Evolutionary conservation across 2,113 vertebrate genomes (phyloP).

Genomic region (Cinclus mexicanus): DNA sequence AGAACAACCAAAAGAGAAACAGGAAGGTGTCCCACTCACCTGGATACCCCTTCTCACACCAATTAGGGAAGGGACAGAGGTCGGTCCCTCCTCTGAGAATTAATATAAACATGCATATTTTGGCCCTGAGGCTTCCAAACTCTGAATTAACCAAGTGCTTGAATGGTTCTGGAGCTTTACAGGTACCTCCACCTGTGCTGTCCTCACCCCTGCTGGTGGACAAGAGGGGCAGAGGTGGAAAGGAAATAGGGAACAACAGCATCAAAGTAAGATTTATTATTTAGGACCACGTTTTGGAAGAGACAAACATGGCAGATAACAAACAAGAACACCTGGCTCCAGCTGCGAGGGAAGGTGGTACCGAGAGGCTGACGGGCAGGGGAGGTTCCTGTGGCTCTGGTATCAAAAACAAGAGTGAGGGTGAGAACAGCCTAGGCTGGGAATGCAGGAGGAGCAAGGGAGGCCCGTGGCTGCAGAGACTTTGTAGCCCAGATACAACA

Average conservation of each 20-base stretch:
- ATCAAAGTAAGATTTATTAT: slow-evolving; percentile 66
- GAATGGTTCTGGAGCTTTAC: background rate
- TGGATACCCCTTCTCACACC: background rate
- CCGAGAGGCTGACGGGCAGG: background rate
- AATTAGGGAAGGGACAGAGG: accelerated
- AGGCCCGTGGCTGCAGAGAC: background rate
- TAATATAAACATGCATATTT: background rate
- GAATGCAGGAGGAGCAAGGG: background rate
- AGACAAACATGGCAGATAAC: slow-evolving; percentile 41
- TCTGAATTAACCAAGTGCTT: background rate
- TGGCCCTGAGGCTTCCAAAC: background rate
- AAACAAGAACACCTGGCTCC: background rate
- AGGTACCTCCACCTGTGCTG: accelerated
- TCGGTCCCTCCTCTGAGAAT: background rate
- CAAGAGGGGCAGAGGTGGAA: background rate
- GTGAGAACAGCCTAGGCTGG: background rate
- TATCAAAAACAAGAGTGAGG: background rate
- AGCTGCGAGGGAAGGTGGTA: background rate
- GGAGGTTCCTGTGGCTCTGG: background rate
- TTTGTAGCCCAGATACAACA: background rate
- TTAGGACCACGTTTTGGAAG: slow-evolving; percentile 28
- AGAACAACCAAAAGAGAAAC: background rate
- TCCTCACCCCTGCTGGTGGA: background rate
- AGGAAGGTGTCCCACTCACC: accelerated
- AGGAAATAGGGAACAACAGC: slow-evolving; percentile 28